A percentile compares a stretch with the other conserved stretches of the same genome.
Evolutionary conservation across 2,797 vertebrate genomes (phyloP).

Genomic region (Limosa lapponica): DNA sequence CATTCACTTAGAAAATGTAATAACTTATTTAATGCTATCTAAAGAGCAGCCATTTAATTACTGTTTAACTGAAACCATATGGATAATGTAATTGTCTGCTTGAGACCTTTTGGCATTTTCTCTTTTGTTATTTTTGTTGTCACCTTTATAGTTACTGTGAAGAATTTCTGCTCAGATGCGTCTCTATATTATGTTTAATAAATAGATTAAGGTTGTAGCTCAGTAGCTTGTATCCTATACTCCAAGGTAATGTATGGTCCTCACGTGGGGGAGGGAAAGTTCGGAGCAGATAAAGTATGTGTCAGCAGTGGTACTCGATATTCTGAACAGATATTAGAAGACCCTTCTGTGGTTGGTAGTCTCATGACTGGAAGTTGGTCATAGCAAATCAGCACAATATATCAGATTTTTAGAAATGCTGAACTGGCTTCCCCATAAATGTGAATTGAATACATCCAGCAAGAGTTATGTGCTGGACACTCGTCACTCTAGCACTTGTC

Average conservation of each 20-base stretch:
- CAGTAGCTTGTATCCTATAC: background rate
- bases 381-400: background rate
- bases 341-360: background rate
- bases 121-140: background rate
- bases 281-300: background rate
- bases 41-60: background rate
- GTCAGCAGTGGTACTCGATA: background rate
- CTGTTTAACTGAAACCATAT: background rate
- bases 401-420: background rate
- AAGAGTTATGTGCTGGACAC: background rate
- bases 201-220: background rate
- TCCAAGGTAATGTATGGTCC: background rate
- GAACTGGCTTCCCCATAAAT: background rate
- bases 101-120: background rate
- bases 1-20: background rate
- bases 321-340: background rate
- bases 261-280: background rate
- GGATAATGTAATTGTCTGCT: background rate
- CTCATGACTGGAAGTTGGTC: background rate
- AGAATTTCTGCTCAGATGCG: background rate
- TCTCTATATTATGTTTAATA: background rate
- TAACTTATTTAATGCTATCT: background rate
- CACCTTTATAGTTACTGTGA: background rate
- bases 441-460: background rate
- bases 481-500: background rate